Conservation (phyloP, 1,140 invertebrate species). For the Proctacanthus coquilletti region DNA sequence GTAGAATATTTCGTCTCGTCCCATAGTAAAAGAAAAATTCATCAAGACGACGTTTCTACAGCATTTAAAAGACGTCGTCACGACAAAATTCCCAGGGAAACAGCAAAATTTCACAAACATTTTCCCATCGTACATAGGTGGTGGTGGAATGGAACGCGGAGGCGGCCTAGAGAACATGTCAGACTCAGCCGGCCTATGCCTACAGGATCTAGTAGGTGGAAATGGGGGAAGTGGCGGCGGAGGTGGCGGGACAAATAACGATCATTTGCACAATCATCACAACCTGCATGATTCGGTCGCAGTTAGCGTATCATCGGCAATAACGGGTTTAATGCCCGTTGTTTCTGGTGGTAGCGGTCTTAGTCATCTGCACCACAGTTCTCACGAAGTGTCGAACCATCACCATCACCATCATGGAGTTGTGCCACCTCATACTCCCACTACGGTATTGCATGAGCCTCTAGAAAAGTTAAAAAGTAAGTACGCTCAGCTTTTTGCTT, state of each 20-base stretch:
- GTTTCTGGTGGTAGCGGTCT: constrained; percentile 32
- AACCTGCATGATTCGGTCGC: constrained; percentile 45
- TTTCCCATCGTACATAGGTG: constrained; percentile 27
- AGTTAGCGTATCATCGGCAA: constrained; percentile 45
- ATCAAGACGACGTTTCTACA: constrained; percentile 31
- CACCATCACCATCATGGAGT: constrained; percentile 41
- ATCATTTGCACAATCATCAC: constrained; percentile 34
- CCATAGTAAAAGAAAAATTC: no score
- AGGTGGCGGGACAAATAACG: constrained; percentile 29
- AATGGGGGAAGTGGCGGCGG: constrained; percentile 30
- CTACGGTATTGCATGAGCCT: constrained; percentile 53
- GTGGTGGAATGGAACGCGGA: constrained; percentile 29
- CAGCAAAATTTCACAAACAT: constrained; percentile 29
- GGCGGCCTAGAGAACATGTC: constrained; percentile 6
- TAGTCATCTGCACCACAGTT: constrained; percentile 31
- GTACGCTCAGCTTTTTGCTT: no score
- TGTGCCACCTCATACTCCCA: constrained; percentile 35
- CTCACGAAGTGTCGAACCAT: constrained; percentile 27
- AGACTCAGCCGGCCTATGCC: constrained; percentile 39
- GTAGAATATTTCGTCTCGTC: no score
- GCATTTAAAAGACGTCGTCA: constrained; percentile 30
- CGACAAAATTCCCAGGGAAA: constrained; percentile 30
- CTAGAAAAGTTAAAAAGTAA: constrained; percentile 68
- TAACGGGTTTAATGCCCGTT: constrained; percentile 48
- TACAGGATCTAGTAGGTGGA: constrained; percentile 51